These are phyloP conservation scores for Sarcophaga subvicina DNA, from an alignment of 2,888 invertebrate species.

Conservation along the genomic window DNA sequence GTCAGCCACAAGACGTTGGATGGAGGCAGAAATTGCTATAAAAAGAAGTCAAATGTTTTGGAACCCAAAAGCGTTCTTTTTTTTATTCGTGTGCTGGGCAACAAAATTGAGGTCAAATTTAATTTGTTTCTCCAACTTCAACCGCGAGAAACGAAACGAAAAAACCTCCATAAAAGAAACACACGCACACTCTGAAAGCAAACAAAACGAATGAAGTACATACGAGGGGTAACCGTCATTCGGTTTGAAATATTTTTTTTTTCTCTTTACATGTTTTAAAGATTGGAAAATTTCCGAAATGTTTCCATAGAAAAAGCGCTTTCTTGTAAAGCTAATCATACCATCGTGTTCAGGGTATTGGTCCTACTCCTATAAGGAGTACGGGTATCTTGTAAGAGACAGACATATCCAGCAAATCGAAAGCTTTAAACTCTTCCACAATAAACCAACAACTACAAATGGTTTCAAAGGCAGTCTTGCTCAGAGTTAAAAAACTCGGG, in stretches of 20 bases:
- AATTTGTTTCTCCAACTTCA: conserved; percentile 60
- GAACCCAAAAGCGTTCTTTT: conserved; percentile 46
- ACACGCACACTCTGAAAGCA: not conserved
- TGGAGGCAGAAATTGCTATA: not conserved
- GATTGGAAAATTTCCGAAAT: too few species aligned
- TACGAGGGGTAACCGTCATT: not conserved
- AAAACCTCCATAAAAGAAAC: not conserved
- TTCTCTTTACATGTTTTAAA: not conserved
- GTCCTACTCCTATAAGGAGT: too few species aligned
- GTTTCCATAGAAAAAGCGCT: too few species aligned
- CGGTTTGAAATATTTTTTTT: not conserved
- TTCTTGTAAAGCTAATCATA: too few species aligned
- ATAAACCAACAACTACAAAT: too few species aligned
- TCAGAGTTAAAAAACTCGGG: too few species aligned
- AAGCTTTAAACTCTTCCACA: too few species aligned
- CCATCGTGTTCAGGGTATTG: too few species aligned
- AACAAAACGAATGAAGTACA: conserved; percentile 8
- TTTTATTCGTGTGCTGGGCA: conserved; percentile 57
- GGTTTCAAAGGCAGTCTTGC: too few species aligned
- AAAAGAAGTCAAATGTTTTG: not conserved
- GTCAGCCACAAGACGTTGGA: not conserved
- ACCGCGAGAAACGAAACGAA: conserved; percentile 9
- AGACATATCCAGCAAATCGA: too few species aligned
- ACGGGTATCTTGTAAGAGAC: too few species aligned
- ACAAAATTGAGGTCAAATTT: conserved; percentile 68